These are phyloP conservation scores for Eudorcas thomsonii DNA, from an alignment of 2,113 vertebrate genomes.

Conservation along the genomic window DNA sequence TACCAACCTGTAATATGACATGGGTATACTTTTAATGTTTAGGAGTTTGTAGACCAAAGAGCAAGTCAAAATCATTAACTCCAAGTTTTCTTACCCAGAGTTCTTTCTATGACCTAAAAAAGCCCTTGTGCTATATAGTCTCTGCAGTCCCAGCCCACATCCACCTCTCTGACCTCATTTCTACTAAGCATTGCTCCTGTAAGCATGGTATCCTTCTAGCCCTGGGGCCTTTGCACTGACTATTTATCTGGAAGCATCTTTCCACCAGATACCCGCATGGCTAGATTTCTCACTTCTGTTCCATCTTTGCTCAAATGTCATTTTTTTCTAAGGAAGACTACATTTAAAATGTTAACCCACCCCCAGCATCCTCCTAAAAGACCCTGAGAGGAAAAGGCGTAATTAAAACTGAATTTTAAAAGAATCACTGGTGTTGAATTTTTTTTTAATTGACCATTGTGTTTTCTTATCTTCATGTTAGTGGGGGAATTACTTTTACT, in stretches of 20 bases:
- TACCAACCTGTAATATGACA: neutral
- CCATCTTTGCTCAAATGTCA: neutral
- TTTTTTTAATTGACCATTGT: neutral
- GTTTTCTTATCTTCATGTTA: slow-evolving; percentile 1
- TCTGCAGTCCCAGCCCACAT: neutral
- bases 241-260: neutral
- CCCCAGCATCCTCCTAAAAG: neutral
- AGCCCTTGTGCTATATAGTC: neutral
- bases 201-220: neutral
- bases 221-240: neutral
- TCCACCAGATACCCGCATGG: neutral
- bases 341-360: neutral
- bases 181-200: neutral
- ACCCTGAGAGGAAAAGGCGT: neutral
- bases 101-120: slow-evolving; percentile 38
- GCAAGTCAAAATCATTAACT: neutral
- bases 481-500: neutral
- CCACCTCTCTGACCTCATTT: slow-evolving; percentile 31
- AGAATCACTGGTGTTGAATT: neutral
- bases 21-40: neutral
- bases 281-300: neutral
- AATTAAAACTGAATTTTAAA: neutral
- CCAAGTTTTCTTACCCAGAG: neutral
- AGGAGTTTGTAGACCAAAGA: neutral
- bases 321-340: neutral